Base-by-base conservation (phyloP, 2,888 invertebrate genomes). In the Caenorhabditis sinica region DNA sequence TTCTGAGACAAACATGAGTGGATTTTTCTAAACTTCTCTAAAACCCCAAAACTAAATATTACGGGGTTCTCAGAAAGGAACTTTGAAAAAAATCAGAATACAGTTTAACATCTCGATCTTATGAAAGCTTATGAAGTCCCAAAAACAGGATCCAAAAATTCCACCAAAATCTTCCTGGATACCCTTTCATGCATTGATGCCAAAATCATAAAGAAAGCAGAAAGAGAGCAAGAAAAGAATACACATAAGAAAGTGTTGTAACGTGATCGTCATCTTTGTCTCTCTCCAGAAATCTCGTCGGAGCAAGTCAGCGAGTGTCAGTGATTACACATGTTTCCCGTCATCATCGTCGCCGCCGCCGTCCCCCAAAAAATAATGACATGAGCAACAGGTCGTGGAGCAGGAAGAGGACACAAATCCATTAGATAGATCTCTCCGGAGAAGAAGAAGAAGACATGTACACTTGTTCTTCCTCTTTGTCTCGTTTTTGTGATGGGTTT, bases 261-360 rank as follows among this genome's bases (percentile, higher is more conserved):
- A 79, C 69, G 79, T 28, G 79, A 79, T 71, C 65, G 56, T 69
- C 40, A 53, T 69, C 56, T 28, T 56, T 40, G n/a, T n/a, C n/a
- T 40, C 40, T 13, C 6, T 40, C 40, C 56, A 28, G 1, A 15
- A 28, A 56, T 20, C 8, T 17, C 9, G 9, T 56, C 56, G 56
- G 56, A 11, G 15, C 49, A 20, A 65, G 65, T n/a, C n/a, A 49
- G 28, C 15, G 30, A 40, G 40, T 69, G 56, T 51, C 45, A 43
- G 58, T 68, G 79, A 79, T 79, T 79, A 79, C 79, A 79, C 79
- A 79, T 79, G 79, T 79, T 79, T 79, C 79, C 69, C 71, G 79
- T 79, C 79, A 79, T 65, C 71, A n/a, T 49, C 49, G 20, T 30
- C 60, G 17, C 30, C 33, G 0, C 5, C n/a, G 25, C 33, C 17